Base-by-base conservation (phyloP, 2,797 vertebrate species). In the Clarias fuscus region DNA sequence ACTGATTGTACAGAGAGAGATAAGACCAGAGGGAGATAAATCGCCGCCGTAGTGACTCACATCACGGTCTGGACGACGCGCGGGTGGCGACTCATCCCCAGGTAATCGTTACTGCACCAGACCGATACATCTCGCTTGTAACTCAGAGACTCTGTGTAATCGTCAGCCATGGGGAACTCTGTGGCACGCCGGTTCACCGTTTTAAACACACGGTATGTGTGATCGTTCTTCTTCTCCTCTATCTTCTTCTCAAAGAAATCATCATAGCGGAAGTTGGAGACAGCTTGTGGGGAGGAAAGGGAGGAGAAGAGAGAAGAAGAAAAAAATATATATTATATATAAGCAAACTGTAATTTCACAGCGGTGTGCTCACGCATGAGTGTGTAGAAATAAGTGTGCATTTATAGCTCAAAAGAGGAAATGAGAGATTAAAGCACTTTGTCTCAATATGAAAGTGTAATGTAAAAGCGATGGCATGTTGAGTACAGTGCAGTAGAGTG, bases 71-170 rank as follows among this genome's bases (percentile, higher is more conserved):
- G 94, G 53, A 95, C 96, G 87, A 99, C 96, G 11, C 93, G 94
- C 0, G 97, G 96, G 89, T 99, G 97, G 2, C 96, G 95, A 89
- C 98, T 98, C 97, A 99, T 98, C 64, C 97, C 97, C 13, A 99
- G 96, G 91, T 99, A 99, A 89, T 98, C 97, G 0, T 98, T 99
- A 94, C 97, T 98, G 93, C 98, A 98, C 98, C 98, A 99, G 18
- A 99, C 97, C 0, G 97, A 98, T 89, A 99, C 97, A 70, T 97
- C 96, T 58, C 96, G 95, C 90, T 96, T 98, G 40, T 94, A 94
- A 71, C 93, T 92, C 61, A 97, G 92, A 7, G 97, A 97, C 33
- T 95, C 93, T 0, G 95, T 95, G 80, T 96, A 98, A 90, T 97
- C 95, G 0, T 97, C 97, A 0, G 97, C 98, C 97, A 99, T 97